Percentiles rank a stretch among this genome's conserved stretches.
Evolutionary conservation across 2,113 vertebrate species (phyloP).

Genomic region (Bagarius yarrelli): DNA sequence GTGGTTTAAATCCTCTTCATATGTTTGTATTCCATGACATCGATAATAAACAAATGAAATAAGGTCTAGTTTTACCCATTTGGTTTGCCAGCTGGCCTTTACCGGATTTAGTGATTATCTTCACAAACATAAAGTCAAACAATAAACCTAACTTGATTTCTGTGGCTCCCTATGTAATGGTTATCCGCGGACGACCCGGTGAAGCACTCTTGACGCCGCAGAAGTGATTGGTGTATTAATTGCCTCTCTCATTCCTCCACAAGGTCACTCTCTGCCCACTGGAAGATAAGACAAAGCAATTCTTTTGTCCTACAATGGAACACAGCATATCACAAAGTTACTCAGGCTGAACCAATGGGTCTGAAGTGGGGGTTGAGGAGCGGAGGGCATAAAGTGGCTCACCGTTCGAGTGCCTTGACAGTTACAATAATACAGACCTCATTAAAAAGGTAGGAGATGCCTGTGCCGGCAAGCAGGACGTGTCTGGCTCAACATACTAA

Average conservation of each 20-base stretch:
- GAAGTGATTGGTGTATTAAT: slow-evolving; percentile 80
- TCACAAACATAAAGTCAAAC: slow-evolving; percentile 5
- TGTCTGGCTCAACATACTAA: slow-evolving; percentile 22
- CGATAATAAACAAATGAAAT: not conserved
- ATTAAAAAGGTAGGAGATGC: slow-evolving; percentile 54
- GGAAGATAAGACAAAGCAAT: slow-evolving; percentile 61
- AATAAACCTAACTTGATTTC: slow-evolving; percentile 20
- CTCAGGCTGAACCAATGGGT: slow-evolving; percentile 54
- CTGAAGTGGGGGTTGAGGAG: slow-evolving; percentile 39
- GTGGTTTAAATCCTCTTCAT: too few relatives aligned
- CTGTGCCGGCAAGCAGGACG: slow-evolving; percentile 47
- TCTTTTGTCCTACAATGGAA: slow-evolving; percentile 51
- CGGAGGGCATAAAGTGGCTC: slow-evolving; percentile 40
- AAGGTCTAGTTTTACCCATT: not conserved
- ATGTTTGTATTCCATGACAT: not conserved
- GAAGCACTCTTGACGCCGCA: slow-evolving; percentile 68
- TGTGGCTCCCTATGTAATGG: slow-evolving; percentile 33
- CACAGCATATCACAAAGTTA: slow-evolving; percentile 52
- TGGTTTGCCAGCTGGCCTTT: not conserved
- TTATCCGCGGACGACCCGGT: slow-evolving; percentile 43
- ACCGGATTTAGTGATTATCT: not conserved
- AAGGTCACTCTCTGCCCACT: slow-evolving; percentile 66
- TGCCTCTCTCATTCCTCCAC: slow-evolving; percentile 64
- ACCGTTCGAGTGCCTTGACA: slow-evolving; percentile 50
- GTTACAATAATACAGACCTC: slow-evolving; percentile 52